A percentile compares a stretch with the other conserved stretches of the same genome.
Evolutionary conservation across 2,888 invertebrate species (phyloP).

Genomic region (Rhagophthalmus giganteus): DNA sequence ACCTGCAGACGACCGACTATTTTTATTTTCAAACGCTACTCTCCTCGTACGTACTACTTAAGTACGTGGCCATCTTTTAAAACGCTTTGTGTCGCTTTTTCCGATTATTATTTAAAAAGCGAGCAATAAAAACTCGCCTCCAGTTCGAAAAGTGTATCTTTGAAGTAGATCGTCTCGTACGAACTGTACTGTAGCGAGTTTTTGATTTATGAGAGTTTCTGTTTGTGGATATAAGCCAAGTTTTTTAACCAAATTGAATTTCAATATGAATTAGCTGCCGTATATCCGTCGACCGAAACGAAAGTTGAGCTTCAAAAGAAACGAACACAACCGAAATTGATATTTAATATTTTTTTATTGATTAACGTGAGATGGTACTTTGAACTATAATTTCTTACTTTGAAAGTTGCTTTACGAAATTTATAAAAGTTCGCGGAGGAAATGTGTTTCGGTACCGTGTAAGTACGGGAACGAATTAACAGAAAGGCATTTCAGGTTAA

Average conservation of each 20-base stretch:
- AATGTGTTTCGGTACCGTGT: too few species aligned
- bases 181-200: neutral
- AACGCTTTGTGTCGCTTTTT: too few species aligned
- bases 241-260: neutral
- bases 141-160: neutral
- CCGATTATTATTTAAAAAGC: neutral
- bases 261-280: neutral
- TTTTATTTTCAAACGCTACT: constrained; percentile 19
- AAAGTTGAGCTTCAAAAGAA: constrained; percentile 3
- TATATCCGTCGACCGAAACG: neutral
- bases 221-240: neutral
- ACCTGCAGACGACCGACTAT: constrained; percentile 31
- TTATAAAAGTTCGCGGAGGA: too few species aligned
- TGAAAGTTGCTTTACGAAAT: neutral
- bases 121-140: neutral
- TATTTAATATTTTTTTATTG: too few species aligned
- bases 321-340: neutral
- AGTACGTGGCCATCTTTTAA: constrained; percentile 11
- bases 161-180: neutral
- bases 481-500: too few species aligned
- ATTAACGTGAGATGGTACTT: too few species aligned
- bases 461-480: too few species aligned
- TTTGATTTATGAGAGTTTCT: neutral
- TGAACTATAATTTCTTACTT: neutral
- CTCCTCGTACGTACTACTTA: constrained; percentile 1